Base-by-base conservation (phyloP, 2,797 vertebrate genomes). In the Heteromormyrus szaboi region DNA sequence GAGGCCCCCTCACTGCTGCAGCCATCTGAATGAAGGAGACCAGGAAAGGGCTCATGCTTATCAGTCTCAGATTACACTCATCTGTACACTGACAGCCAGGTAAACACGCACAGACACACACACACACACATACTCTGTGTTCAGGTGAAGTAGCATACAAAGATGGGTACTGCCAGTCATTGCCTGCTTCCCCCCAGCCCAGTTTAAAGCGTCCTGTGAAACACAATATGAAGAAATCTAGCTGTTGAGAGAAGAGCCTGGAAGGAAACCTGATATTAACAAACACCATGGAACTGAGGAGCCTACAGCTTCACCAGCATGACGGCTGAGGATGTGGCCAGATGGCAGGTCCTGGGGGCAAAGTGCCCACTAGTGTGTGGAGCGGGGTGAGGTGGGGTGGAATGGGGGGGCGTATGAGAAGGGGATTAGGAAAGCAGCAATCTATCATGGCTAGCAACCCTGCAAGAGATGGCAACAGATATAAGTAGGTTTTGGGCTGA, bases 391-490 rank as follows among this genome's bases (percentile, higher is more conserved):
- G n/a, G 51, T 54, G 44, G 54, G 33, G 29, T 59, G 56, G 54
- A 44, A 22, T 62, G 6, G n/a, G 56, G 54, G 48, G 51, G 54
- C 51, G 0, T 46, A 22, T 87, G 56, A n/a, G 48, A 29, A 48
- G 79, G 59, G 51, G 65, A 59, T 53, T 85, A 90, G 68, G 76
- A 76, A 25, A 29, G 62, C 9, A 0, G 51, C 50, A 22, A 81
- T 89, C 79, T 86, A 44, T 19, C 86, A 89, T 50, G 89, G 89
- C 37, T 68, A 14, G 33, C 88, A 79, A 54, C 72, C 76, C 17
- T 44, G 62, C 7, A 22, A 25, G 81, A n/a, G 76, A 72, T 68
- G 68, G 56, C 87, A 84, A 91, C 79, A 88, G 53, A 72, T 79
- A 2, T 88, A 37, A 56, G n/a, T 25, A 48, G 86, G 33, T 37